Conservation (phyloP, 30 jellyfish, hydroid and myxozoan species). For the Clytia hemisphaerica region DNA sequence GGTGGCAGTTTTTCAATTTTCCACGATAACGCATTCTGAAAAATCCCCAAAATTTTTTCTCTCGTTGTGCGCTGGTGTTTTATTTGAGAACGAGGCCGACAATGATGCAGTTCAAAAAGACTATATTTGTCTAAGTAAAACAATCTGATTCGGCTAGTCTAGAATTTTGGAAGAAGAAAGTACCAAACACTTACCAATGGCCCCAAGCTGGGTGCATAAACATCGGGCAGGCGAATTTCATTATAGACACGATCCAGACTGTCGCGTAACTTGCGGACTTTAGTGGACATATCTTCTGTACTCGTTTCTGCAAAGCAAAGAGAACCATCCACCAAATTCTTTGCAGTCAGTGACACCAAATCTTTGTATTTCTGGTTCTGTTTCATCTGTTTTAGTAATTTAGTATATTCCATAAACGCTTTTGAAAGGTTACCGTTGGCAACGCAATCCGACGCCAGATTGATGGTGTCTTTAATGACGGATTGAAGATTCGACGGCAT, state of each 20-base stretch:
- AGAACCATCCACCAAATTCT: constrained; percentile 1
- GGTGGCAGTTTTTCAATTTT: too few relatives aligned
- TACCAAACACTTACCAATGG: neutral
- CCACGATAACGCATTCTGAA: too few relatives aligned
- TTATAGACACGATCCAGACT: constrained; percentile 17
- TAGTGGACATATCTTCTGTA: neutral
- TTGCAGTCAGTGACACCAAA: neutral
- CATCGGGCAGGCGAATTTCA: constrained; percentile 15
- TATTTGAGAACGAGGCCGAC: too few relatives aligned
- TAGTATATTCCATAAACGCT: neutral
- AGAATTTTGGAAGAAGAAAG: too few relatives aligned
- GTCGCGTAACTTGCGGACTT: neutral
- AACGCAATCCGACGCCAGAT: neutral
- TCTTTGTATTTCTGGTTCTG: neutral
- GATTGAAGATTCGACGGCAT: neutral
- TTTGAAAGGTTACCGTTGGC: neutral
- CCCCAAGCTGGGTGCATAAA: neutral
- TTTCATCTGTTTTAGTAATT: constrained; percentile 3
- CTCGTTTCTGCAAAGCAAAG: constrained; percentile 1
- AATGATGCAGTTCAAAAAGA: too few relatives aligned
- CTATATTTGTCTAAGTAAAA: too few relatives aligned
- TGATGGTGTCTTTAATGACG: constrained; percentile 1
- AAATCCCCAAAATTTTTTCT: too few relatives aligned
- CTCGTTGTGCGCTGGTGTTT: too few relatives aligned
- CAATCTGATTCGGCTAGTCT: too few relatives aligned